A percentile compares a stretch with the other conserved stretches of the same genome.
Conservation (phyloP, 2,113 vertebrate genomes). For the Plecotus auritus region DNA sequence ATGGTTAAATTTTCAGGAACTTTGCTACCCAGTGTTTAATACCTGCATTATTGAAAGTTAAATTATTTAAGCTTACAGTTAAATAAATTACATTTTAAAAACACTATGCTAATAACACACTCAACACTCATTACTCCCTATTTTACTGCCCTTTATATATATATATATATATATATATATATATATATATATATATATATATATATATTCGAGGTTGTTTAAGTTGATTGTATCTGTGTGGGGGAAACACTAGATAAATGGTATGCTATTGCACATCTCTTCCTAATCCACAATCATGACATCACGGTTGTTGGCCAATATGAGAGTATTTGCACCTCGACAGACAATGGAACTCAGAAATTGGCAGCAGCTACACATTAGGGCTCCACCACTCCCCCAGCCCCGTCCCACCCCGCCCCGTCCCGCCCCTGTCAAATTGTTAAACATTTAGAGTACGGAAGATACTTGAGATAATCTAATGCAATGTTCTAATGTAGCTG, state of each 20-base stretch:
- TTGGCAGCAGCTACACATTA: background rate
- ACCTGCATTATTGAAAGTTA: background rate
- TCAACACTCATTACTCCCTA: background rate
- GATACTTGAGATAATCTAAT: background rate
- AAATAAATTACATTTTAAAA: background rate
- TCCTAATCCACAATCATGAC: background rate
- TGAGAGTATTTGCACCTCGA: background rate
- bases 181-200: too few species aligned
- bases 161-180: background rate
- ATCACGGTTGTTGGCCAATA: background rate
- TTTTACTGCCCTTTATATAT: background rate
- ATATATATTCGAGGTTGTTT: background rate
- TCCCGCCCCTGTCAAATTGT: background rate
- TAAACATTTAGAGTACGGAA: background rate
- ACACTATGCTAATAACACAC: background rate
- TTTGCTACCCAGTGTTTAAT: background rate
- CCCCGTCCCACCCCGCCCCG: too few species aligned
- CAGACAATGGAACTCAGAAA: background rate
- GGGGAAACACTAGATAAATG: background rate
- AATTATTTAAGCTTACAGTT: background rate
- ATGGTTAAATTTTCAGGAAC: background rate
- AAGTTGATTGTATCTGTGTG: rapidly evolving
- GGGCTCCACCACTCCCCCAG: background rate
- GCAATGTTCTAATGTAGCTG: background rate
- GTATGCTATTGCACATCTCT: background rate